Percentiles rank a stretch among this genome's conserved stretches.
phyloP scores from a whole-genome alignment of 2,888 invertebrate genomes.

The Athalia rosae region DNA sequence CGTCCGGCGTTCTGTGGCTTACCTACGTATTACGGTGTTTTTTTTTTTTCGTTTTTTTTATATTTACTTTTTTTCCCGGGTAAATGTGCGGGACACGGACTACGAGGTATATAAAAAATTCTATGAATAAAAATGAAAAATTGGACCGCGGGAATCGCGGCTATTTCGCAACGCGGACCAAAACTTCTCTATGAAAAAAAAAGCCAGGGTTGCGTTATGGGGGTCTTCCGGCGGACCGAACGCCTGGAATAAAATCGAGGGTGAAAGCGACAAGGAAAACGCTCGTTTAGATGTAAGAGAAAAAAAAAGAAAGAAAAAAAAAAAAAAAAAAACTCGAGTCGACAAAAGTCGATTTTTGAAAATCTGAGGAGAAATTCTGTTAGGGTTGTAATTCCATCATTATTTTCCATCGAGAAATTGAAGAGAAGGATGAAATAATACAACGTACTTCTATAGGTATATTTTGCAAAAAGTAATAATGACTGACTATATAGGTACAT shows the following conservation, averaged over 20 bases:
- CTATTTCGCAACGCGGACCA: background rate
- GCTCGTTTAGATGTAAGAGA: background rate
- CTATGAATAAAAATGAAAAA: constrained; percentile 46
- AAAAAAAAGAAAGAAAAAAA: background rate
- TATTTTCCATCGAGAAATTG: no score
- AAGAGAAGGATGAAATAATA: no score
- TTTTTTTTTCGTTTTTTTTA: background rate
- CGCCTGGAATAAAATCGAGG: background rate
- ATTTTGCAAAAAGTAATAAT: no score
- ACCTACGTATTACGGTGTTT: background rate
- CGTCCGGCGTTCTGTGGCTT: constrained; percentile 14
- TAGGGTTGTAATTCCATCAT: no score
- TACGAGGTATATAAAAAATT: constrained; percentile 40
- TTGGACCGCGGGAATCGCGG: constrained; percentile 10
- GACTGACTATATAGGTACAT: no score
- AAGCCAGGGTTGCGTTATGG: background rate
- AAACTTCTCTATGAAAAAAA: constrained; percentile 23
- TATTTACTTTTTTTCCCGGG: constrained; percentile 18
- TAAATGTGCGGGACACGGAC: background rate
- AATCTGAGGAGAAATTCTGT: no score
- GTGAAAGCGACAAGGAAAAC: background rate
- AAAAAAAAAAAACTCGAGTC: background rate
- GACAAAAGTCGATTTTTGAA: no score
- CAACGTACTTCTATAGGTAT: no score
- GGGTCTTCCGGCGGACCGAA: constrained; percentile 13